Base-by-base conservation (phyloP, 1,140 invertebrate species). In the Dinothrombium tinctorium region DNA sequence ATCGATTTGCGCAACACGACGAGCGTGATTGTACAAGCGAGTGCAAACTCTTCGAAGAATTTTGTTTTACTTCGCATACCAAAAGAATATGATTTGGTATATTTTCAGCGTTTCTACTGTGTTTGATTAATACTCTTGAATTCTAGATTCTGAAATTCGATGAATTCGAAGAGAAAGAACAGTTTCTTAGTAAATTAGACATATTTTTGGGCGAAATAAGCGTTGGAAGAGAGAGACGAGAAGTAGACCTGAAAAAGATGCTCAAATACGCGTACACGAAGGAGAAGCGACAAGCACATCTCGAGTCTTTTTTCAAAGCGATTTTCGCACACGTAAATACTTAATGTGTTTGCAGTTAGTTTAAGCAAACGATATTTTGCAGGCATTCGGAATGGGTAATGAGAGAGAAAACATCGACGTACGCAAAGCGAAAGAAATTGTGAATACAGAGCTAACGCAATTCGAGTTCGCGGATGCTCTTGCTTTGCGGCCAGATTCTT, bases 381-480 rank as follows among this genome's bases (percentile, higher is more conserved):
- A 60, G 52, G 59, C 62, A 14, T 64, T 35, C 47, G 55, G 31
- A 54, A 61, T 49, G 57, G 54, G 2, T 50, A 56, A 47, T 51
- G 58, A n/a, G 56, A 59, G 50, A 51, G 59, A 61, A 9, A 51
- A 53, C 14, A 49, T 61, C 31, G 58, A 60, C 49, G 50, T 56
- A 2, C 43, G 54, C 42, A 47, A 57, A 2, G 58, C 61, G 3
- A 59, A 54, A 49, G 59, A 64, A 49, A 55, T 67, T 14, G 55
- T 65, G 31, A 48, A 63, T 32, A 65, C 59, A 6, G 64, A 68
- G 53, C 42, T 69, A 19, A 67, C 66, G 0, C 46, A 59, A 23
- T 50, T 56, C 29, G 69, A 72, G 52, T 72, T 72, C 62, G 68
- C 68, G 0, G 67, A 69, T 38, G 63, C 66, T 3, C 49, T 72